These are phyloP conservation scores for Congeria kusceri DNA, from an alignment of 2,888 invertebrate species.

Conservation along the genomic window DNA sequence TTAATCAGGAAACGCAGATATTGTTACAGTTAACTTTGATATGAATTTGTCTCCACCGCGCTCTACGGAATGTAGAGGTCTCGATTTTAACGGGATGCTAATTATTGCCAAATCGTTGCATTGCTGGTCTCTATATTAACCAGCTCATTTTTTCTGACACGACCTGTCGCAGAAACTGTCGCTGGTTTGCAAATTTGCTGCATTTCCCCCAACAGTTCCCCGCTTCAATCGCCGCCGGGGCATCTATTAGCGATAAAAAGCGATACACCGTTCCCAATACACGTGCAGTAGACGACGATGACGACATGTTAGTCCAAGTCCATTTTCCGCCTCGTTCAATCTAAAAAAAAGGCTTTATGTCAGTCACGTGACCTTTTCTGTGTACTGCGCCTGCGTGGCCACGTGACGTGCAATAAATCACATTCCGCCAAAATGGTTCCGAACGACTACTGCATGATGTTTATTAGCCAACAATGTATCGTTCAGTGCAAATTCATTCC, in stretches of 20 bases:
- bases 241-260: slow-evolving; percentile 31
- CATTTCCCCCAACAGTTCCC: slow-evolving; percentile 51
- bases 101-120: no score
- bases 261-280: slow-evolving; percentile 42
- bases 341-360: slow-evolving; percentile 45
- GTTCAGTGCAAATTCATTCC: slow-evolving; percentile 37
- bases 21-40: no score
- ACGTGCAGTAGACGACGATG: slow-evolving; percentile 47
- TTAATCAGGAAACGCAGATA: no score
- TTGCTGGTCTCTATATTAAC: background rate
- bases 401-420: slow-evolving; percentile 48
- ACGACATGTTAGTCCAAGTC: slow-evolving; percentile 48
- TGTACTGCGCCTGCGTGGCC: slow-evolving; percentile 32
- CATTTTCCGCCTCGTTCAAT: slow-evolving; percentile 51
- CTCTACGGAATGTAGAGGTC: no score
- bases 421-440: slow-evolving; percentile 55
- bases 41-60: no score
- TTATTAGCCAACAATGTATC: slow-evolving; percentile 36
- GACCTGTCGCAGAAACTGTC: slow-evolving; percentile 47
- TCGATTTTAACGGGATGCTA: no score
- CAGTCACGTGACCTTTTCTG: slow-evolving; percentile 35
- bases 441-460: slow-evolving; percentile 36
- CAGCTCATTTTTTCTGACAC: slow-evolving; percentile 28
- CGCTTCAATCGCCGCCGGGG: slow-evolving; percentile 25
- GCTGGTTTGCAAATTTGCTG: slow-evolving; percentile 33